Percentiles rank a stretch among this genome's conserved stretches.
Evolutionary conservation across 1,140 invertebrate species (phyloP).

Genomic region (Dufourea novaeangliae): DNA sequence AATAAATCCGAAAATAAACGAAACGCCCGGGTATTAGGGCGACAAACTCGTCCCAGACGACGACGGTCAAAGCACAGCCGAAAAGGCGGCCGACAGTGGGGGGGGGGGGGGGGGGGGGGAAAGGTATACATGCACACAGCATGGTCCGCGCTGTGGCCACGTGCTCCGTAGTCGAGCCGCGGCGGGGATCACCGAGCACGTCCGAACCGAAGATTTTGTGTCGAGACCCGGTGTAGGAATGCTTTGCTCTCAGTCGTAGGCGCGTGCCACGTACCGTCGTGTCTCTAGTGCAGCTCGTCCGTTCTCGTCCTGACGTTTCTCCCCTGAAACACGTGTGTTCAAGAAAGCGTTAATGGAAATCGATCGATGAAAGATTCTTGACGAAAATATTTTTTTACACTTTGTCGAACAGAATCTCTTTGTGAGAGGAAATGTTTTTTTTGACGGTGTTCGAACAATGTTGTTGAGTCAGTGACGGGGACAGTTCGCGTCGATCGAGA

Average conservation of each 20-base stretch:
- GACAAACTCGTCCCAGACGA: no score
- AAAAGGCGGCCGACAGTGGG: not conserved
- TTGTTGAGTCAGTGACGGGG: no score
- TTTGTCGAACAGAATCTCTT: no score
- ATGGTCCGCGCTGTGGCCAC: conserved; percentile 66
- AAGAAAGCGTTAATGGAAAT: no score
- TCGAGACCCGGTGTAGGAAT: conserved; percentile 74
- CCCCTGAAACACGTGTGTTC: not conserved
- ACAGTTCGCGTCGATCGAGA: no score
- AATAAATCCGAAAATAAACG: no score
- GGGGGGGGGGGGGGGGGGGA: not conserved
- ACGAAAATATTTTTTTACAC: no score
- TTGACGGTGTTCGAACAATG: no score
- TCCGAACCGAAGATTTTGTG: conserved; percentile 72
- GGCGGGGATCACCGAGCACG: conserved; percentile 66
- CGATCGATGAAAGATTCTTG: no score
- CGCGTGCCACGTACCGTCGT: conserved; percentile 69
- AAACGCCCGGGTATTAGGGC: no score
- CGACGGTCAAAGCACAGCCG: no score
- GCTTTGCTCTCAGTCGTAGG: conserved; percentile 73
- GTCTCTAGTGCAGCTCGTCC: not conserved
- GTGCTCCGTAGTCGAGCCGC: conserved; percentile 70
- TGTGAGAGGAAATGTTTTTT: no score
- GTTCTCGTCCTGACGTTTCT: conserved; percentile 3
- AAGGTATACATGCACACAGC: conserved; percentile 22